A percentile compares a stretch with the other conserved stretches of the same genome.
phyloP scores from a whole-genome alignment of 2,797 vertebrate species.

The Lindbergichthys nudifrons region DNA sequence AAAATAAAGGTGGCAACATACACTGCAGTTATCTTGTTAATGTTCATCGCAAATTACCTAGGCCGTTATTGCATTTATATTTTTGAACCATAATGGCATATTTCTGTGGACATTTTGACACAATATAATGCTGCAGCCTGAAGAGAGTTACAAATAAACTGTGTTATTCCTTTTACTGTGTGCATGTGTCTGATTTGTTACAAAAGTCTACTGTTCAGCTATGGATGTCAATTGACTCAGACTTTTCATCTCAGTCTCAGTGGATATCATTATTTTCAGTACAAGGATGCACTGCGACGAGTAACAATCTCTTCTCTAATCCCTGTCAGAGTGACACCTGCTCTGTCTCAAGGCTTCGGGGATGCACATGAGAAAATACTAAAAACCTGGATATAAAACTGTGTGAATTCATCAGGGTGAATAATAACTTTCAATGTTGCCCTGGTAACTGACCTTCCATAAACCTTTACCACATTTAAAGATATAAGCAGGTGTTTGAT shows the following conservation, averaged over 20 bases:
- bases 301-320: constrained; percentile 25
- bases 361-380: not conserved
- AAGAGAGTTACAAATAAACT: not conserved
- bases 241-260: constrained; percentile 28
- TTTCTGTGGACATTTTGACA: constrained; percentile 36
- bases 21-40: constrained; percentile 22
- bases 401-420: not conserved
- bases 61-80: constrained; percentile 34
- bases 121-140: constrained; percentile 17
- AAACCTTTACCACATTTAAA: not conserved
- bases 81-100: constrained; percentile 29
- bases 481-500: not conserved
- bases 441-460: not conserved
- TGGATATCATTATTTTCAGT: constrained; percentile 21
- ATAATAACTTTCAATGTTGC: not conserved
- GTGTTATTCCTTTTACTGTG: constrained; percentile 1
- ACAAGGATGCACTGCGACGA: not conserved
- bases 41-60: constrained; percentile 25
- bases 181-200: not conserved
- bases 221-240: constrained; percentile 5
- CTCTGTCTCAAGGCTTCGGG: not conserved
- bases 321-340: constrained; percentile 1
- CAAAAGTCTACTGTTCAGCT: constrained; percentile 14
- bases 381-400: not conserved
- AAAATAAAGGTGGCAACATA: constrained; percentile 34